These are phyloP conservation scores for Coptodon rendalli DNA, from an alignment of 2,113 vertebrate genomes.

Conservation along the genomic window DNA sequence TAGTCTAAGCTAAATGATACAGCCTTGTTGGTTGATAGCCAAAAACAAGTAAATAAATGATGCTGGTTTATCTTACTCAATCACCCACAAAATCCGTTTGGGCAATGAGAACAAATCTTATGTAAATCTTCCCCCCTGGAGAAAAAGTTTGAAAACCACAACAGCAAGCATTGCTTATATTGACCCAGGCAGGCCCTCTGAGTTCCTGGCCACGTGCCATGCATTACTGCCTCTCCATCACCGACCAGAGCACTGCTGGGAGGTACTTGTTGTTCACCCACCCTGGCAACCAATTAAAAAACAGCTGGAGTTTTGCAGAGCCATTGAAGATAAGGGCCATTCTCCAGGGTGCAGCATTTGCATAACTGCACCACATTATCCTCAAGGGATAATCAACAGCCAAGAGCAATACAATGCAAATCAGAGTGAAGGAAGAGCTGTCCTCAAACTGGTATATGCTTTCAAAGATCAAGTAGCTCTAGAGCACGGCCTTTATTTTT, in stretches of 20 bases:
- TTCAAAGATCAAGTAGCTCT: slow-evolving; percentile 23
- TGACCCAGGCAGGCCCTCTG: slow-evolving; percentile 40
- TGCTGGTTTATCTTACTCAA: slow-evolving; percentile 21
- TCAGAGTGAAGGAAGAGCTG: slow-evolving; percentile 15
- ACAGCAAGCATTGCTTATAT: slow-evolving; percentile 31
- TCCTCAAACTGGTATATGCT: not conserved
- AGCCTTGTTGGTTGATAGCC: slow-evolving; percentile 4
- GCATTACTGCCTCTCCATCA: slow-evolving; percentile 52
- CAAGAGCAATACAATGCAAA: slow-evolving; percentile 24
- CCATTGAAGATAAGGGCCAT: slow-evolving; percentile 64
- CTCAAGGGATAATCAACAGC: slow-evolving; percentile 48
- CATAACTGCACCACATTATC: slow-evolving; percentile 53
- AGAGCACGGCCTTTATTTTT: not conserved
- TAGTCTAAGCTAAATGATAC: not conserved
- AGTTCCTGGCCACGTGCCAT: slow-evolving; percentile 49
- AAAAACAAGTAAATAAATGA: slow-evolving; percentile 29
- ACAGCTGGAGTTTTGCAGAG: slow-evolving; percentile 65
- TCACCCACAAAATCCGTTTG: slow-evolving; percentile 19
- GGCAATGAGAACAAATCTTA: not conserved
- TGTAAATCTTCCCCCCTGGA: slow-evolving; percentile 19
- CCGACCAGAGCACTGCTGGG: slow-evolving; percentile 43
- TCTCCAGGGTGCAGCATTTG: slow-evolving; percentile 51
- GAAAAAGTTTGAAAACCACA: slow-evolving; percentile 34
- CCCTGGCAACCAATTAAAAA: slow-evolving; percentile 62
- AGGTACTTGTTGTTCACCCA: slow-evolving; percentile 60